Evolutionary conservation across 2,888 invertebrate species (phyloP), one percentile per base, ranked within the genome.

Genomic region (Sepioteuthis lessoniana): DNA sequence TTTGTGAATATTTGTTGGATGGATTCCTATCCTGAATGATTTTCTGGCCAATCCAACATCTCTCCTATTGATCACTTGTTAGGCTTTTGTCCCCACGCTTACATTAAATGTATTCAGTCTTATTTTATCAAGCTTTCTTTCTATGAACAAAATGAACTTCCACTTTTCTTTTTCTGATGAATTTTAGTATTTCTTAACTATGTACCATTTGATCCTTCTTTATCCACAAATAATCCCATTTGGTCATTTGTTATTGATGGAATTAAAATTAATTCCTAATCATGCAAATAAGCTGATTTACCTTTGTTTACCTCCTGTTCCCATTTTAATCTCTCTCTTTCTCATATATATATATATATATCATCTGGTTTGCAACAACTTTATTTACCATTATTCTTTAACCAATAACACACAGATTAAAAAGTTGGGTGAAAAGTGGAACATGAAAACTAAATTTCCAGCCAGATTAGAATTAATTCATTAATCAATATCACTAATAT

Each of bases 281-380:
- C 76, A 76, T 76, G 35, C 76, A 76, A 76, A 76, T 76, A 76
- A 76, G 76, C 76, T 76, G 76, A 76, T 76, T 76, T 76, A n/a
- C 13, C 35, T 76, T 19, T n/a, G n/a, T 76, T 35, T 76, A 35
- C 76, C 16, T 35, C n/a, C 3, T n/a, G 13, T 76, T 35, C n/a
- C 25, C n/a, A 13, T 76, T 16, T 76, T 1, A 35, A n/a, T 76
- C 21, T 25, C 21, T 25, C 21, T 55, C 55, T 55, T 25, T 25
- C 25, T 21, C 7, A 0, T 21, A 5, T 35, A n/a, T 35, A 10
- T 13, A 76, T n/a, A 13, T 19, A 35, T 31, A 10, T 76, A 28
- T 55, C 55, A 55, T 55, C 55, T 55, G 55, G 21, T 7, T 55
- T 55, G 7, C 25, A 25, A 21, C 55, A 21, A 21, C 25, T 55